Evolutionary conservation across 2,888 invertebrate species (phyloP).

Genomic region (Eupithecia inturbata): DNA sequence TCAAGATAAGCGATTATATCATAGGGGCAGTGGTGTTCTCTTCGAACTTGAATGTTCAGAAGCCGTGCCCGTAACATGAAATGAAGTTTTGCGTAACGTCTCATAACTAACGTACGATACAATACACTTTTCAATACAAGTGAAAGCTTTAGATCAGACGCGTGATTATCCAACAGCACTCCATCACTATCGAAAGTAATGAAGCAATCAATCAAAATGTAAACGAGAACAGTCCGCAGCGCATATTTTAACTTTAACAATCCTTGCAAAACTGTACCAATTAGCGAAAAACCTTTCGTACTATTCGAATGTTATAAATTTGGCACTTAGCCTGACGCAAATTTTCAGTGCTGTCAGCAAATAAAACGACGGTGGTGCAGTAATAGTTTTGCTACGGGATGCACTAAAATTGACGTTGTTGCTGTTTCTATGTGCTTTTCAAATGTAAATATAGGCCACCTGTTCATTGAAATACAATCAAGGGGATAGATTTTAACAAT

Average conservation of each 20-base stretch:
- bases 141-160: conserved; percentile 28
- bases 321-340: conserved; percentile 84
- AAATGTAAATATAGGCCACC: conserved; percentile 7
- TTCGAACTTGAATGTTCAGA: background rate
- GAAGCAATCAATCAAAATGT: conserved; percentile 80
- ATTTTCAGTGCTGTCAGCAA: conserved; percentile 80
- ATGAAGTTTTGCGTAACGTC: background rate
- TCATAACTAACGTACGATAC: background rate
- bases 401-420: conserved; percentile 54
- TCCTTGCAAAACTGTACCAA: conserved; percentile 79
- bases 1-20: background rate
- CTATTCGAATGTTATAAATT: conserved; percentile 81
- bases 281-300: conserved; percentile 80
- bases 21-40: background rate
- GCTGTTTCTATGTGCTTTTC: background rate
- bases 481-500: background rate
- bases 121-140: conserved; percentile 15
- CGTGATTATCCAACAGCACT: conserved; percentile 36
- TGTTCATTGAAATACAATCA: conserved; percentile 7
- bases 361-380: conserved; percentile 73
- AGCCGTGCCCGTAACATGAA: background rate
- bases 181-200: conserved; percentile 66
- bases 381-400: conserved; percentile 74
- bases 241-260: conserved; percentile 84
- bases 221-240: conserved; percentile 79